These are phyloP conservation scores for Ciconia stormi DNA, from an alignment of 2,113 vertebrate genomes.

Conservation along the genomic window DNA sequence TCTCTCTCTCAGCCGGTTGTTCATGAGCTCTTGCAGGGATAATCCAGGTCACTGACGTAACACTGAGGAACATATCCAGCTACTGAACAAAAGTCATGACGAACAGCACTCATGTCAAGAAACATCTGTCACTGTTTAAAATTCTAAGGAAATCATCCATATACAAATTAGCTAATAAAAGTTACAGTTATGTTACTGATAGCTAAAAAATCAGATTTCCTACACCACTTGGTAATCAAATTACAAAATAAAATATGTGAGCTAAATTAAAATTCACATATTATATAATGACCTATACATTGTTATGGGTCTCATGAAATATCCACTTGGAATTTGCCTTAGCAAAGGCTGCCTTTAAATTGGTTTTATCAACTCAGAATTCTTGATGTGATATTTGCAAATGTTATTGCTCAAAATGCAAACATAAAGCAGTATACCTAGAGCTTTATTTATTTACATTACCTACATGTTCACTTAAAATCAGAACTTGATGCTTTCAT, in stretches of 20 bases:
- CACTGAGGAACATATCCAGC: neutral
- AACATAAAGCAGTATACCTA: neutral
- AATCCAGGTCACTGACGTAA: neutral
- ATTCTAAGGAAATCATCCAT: neutral
- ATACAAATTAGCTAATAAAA: neutral
- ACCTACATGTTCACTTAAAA: conserved; percentile 1
- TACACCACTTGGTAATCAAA: neutral
- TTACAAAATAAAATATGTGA: neutral
- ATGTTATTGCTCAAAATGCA: conserved; percentile 9
- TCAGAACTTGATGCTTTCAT: neutral
- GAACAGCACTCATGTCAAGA: neutral
- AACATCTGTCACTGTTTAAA: neutral
- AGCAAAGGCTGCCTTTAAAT: neutral
- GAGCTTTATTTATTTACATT: conserved; percentile 53
- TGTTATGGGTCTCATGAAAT: neutral
- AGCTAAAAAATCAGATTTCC: neutral
- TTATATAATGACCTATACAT: neutral
- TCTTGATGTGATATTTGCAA: conserved; percentile 36
- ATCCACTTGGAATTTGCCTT: neutral
- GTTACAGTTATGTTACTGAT: neutral
- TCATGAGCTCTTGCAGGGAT: neutral
- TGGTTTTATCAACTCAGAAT: conserved; percentile 15
- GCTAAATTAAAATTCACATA: neutral
- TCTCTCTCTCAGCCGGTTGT: neutral
- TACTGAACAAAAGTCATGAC: neutral